Base-by-base conservation (phyloP, 2,113 vertebrate species). In the Naja naja region DNA sequence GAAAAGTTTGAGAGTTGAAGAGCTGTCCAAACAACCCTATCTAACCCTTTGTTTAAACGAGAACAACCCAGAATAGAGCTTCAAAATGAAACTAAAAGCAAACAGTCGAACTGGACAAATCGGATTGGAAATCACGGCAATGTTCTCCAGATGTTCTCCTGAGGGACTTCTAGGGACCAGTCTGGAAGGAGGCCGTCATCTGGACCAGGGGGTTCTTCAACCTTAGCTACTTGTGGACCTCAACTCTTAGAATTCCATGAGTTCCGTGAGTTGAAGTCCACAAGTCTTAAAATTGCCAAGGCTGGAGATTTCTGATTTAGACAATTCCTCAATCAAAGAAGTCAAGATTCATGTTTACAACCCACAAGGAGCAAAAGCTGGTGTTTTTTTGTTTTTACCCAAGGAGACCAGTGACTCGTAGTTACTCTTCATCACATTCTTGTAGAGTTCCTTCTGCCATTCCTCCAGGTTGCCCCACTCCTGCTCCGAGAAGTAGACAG, bases 381-480 rank as follows among this genome's bases (percentile, higher is more conserved):
- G n/a, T n/a, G n/a, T 64, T 94, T 45, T 45, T 45, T 9, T 23
- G 23, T 49, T 64, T 94, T 95, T 92, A 97, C 97, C 96, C 89
- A 97, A 91, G 3, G 97, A 97, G 85, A 96, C 96, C 64, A 97
- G 90, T 0, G 97, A 94, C 91, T 97, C 96, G 0, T 95, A 97
- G 93, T 95, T 97, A 93, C 97, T 97, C 92, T 95, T 92, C 97
- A 97, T 96, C 60, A 97, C 95, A 0, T 96, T 97, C 27, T 94
- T 91, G 47, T 96, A 97, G 1, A 97, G 96, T 25, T 96, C 97
- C 90, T 96, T 97, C 94, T 97, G 97, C 97, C 97, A 97, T 54
- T 95, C 96, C 9, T 96, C 97, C 95, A 97, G 89, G 22, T 95
- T 96, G 52, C 96, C 94, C 97, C 96, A 96, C 47, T 96, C 96